These are phyloP conservation scores for Agrenia bidenticulata DNA, from an alignment of 2,888 invertebrate genomes.

Conservation along the genomic window DNA sequence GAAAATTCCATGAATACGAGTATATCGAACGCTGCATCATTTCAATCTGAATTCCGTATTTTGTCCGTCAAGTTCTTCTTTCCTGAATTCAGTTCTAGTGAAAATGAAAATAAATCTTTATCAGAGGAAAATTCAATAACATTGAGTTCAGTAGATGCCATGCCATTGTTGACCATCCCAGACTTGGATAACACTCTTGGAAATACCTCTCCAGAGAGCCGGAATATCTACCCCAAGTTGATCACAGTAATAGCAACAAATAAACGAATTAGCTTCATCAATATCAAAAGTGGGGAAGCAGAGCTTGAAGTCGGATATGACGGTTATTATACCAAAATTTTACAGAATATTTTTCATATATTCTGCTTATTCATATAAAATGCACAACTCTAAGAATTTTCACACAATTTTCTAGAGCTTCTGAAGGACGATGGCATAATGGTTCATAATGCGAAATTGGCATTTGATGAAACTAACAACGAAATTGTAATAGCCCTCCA, in stretches of 20 bases:
- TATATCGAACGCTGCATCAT: slow-evolving; percentile 22
- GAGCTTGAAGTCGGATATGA: slow-evolving; percentile 30
- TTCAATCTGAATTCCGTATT: slow-evolving; percentile 22
- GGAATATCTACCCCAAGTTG: slow-evolving; percentile 36
- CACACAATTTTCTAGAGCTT: slow-evolving; percentile 24
- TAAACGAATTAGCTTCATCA: slow-evolving; percentile 32
- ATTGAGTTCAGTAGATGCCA: neutral
- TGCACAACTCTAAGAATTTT: too few relatives aligned
- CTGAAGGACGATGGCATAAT: slow-evolving; percentile 36
- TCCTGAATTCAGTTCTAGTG: neutral
- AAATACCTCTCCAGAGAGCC: slow-evolving; percentile 17
- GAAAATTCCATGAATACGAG: neutral
- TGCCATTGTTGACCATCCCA: neutral
- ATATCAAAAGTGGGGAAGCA: slow-evolving; percentile 41
- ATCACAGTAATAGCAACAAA: slow-evolving; percentile 36
- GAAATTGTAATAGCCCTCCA: slow-evolving; percentile 44
- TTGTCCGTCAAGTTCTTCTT: slow-evolving; percentile 35
- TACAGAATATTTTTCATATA: too few relatives aligned
- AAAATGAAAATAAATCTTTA: neutral
- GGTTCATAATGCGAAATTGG: slow-evolving; percentile 32
- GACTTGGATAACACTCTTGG: slow-evolving; percentile 7
- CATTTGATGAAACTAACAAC: slow-evolving; percentile 9
- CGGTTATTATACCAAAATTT: too few relatives aligned
- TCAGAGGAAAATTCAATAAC: neutral
- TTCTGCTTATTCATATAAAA: too few relatives aligned